Base-by-base conservation (phyloP, 2,888 invertebrate species). In the Andrena haemorrhoa region DNA sequence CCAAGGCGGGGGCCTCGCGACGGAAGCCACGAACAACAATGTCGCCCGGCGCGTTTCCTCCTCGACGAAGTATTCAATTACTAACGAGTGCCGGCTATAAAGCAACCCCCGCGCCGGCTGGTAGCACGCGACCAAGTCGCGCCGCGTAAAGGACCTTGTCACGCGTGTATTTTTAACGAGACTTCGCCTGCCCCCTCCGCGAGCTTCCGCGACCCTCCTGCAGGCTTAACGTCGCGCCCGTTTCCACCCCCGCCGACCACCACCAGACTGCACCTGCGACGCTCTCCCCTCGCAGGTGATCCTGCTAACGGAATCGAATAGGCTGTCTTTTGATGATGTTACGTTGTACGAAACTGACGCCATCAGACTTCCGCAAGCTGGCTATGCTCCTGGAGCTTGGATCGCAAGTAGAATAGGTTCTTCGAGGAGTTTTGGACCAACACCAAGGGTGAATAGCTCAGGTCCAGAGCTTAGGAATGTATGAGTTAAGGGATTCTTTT, bases 121-220 rank as follows among this genome's bases (percentile, higher is more conserved):
- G 64, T 78, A 76, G 69, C 85, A 81, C 82, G 86, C 84, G 83
- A 75, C 79, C 79, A 76, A 87, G 86, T 85, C 84, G 84, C 86
- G 84, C 77, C 87, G 83, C 69, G 83, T 82, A 88, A 90, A 89
- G 86, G 86, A 89, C 77, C 86, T 90, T 86, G 88, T 90, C 89
- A 89, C 89, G 87, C 89, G 89, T 91, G 83, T 89, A 88, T 90
- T 90, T 91, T 91, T 91, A 91, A 91, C 88, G 91, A 91, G 89
- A 79, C 83, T 82, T 66, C 85, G 85, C 81, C 78, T 75, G 73
- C 79, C 71, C 71, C 78, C 66, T 10, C 47, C 58, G n/a, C 20
- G 49, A 61, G 58, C 35, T 61, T 16, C 35, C 75, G 51, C 75
- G 35, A 75, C 65, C 81, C 71, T 63, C 64, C 29, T 12, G 35